A percentile compares a stretch with the other conserved stretches of the same genome.
These are phyloP conservation scores for Oryzias dopingdopingensis DNA, from an alignment of 2,797 vertebrate genomes.

Conservation along the genomic window DNA sequence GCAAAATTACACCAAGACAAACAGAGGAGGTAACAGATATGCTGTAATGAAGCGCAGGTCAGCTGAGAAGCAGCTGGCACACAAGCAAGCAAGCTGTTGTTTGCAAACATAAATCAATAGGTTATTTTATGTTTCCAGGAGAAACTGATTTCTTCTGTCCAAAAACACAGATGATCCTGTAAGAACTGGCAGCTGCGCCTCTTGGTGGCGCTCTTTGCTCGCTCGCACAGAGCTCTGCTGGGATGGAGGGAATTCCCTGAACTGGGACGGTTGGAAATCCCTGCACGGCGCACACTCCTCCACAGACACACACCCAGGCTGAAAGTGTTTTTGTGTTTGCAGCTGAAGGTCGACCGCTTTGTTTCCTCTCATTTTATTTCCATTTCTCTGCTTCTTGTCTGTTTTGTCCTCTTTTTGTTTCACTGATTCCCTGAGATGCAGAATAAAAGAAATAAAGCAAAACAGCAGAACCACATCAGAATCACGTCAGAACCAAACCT, in stretches of 20 bases:
- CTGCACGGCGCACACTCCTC: constrained; percentile 27
- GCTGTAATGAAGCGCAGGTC: no score
- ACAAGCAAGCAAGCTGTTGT: no score
- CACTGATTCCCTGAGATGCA: neutral
- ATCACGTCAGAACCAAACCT: neutral
- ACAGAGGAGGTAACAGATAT: no score
- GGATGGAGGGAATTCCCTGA: constrained; percentile 55
- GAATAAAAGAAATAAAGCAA: neutral
- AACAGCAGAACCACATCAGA: neutral
- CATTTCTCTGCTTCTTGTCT: constrained; percentile 17
- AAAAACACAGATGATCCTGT: no score
- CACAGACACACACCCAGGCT: constrained; percentile 14
- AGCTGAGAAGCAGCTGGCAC: no score
- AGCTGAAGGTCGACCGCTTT: constrained; percentile 52
- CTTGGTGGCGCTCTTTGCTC: constrained; percentile 49
- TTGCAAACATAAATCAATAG: no score
- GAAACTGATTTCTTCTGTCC: no score
- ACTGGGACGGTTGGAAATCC: constrained; percentile 54
- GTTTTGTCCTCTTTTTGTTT: constrained; percentile 2
- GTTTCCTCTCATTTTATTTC: constrained; percentile 48
- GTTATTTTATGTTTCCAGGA: no score
- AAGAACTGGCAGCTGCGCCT: constrained; percentile 9
- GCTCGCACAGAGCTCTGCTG: constrained; percentile 28
- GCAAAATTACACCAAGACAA: no score
- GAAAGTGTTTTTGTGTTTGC: constrained; percentile 42